Evolutionary conservation across 2,888 invertebrate genomes (phyloP), one percentile per base, ranked within the genome.

Genomic region (Muscina levida): DNA sequence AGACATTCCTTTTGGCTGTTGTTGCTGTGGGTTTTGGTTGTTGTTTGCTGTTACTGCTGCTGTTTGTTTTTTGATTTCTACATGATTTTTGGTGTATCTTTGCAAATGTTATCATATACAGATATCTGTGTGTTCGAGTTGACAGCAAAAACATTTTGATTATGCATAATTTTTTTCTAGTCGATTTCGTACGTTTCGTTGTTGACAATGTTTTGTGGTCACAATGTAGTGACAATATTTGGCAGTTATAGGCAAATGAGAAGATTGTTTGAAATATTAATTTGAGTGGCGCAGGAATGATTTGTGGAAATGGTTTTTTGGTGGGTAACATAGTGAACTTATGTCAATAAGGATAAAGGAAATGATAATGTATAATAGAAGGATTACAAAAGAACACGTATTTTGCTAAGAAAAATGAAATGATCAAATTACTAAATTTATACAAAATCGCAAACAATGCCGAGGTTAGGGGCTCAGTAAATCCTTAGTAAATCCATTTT

Each of bases 101-200:
- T 13, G 10, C 59, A 77, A 31, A 75, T 77, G 62, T 67, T 72
- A 57, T 59, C 46, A 39, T 31, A 72, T 72, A 68, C 72, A 68
- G 68, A 77, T 65, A 78, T 78, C 72, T 73, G 1, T 78, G 62
- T 78, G 62, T 57, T 65, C 48, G 46, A 78, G 73, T 57, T 70
- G 65, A 70, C 73, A 73, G 65, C 56, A 66, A 73, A 78, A 57
- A 51, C 44, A 46, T 56, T 78, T 78, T 77, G 57, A 78, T 67
- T 73, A 70, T 73, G 44, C 72, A 80, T 68, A 74, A 77, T 84
- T 82, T 76, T 68, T 75, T 48, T 51, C 15, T 56, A 10, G 15
- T 22, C 72, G 31, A 31, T 8, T n/a, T 31, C 31, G 31, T 8
- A 31, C n/a, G 44, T 17, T 22, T 6, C 19, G 8, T 10, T 42